Base-by-base conservation (phyloP, 2,888 invertebrate species). In the Scelioninae gen. 2 region DNA sequence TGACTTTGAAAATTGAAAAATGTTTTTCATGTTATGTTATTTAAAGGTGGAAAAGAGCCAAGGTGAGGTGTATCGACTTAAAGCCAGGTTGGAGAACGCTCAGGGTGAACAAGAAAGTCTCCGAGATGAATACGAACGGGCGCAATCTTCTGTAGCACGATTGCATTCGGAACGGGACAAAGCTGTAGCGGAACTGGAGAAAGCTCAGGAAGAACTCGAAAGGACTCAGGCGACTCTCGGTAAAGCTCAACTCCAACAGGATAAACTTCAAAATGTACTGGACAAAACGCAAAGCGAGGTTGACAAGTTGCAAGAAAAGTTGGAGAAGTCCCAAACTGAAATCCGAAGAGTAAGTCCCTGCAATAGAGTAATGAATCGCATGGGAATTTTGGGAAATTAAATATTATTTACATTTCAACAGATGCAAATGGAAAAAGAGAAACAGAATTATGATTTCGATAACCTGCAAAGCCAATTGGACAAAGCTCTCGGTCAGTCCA, bases 41-140 rank as follows among this genome's bases (percentile, higher is more conserved):
- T 37, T 39, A 0, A 9, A 85, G 85, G 87, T 96, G 74, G 96
- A 96, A 85, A 96, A 96, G 88, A 95, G 95, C 63, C 96, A 96
- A 87, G 96, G 96, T 73, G 96, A 97, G 87, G 96, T 97, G 33
- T 96, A 96, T 84, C 92, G 96, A 86, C 89, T 96, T 79, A 96
- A 96, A 87, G 96, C 96, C 37, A 93, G 96, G 84, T 89, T 96
- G 82, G 96, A 96, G 89, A 96, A 96, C 88, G 96, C 96, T 86
- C 96, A 96, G 89, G 94, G 94, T 71, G 96, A 97, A 87, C 95
- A 96, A 84, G 96, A 96, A 83, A 96, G 95, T 84, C 89, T 96
- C 78, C 93, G 95, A 76, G 96, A 96, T 84, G 96, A 97, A 87
- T 92, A 96, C 85, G 96, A 97, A 85, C 91, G 94, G 74, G 90